Evolutionary conservation across 1,140 invertebrate species (phyloP).

Genomic region (Holcopasites calliopsidis): DNA sequence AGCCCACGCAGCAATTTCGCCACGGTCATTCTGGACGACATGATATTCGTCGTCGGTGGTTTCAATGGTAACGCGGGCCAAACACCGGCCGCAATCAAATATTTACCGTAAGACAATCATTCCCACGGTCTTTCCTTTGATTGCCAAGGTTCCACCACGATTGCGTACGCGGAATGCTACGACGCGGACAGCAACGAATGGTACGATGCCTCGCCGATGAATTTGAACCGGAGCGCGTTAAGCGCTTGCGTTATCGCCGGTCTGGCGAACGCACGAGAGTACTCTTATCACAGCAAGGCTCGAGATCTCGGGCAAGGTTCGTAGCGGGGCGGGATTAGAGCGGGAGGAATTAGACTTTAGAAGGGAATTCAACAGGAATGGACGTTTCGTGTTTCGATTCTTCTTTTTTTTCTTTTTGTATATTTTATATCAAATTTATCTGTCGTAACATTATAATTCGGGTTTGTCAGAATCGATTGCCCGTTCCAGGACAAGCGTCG

Average conservation of each 20-base stretch:
- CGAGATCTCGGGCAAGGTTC: slow-evolving; percentile 63
- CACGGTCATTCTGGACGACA: slow-evolving; percentile 88
- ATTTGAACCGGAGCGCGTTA: slow-evolving; percentile 88
- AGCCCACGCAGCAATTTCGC: slow-evolving; percentile 92
- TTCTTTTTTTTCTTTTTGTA: too few relatives aligned
- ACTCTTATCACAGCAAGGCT: slow-evolving; percentile 74
- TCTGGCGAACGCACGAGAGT: slow-evolving; percentile 89
- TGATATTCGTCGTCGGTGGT: slow-evolving; percentile 91
- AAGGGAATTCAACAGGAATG: too few relatives aligned
- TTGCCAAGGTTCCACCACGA: slow-evolving; percentile 81
- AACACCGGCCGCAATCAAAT: too few relatives aligned
- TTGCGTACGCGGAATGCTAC: slow-evolving; percentile 87
- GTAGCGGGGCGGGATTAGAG: background rate
- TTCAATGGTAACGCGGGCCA: slow-evolving; percentile 83
- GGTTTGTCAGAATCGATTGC: background rate
- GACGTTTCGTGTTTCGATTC: background rate
- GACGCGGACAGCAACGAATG: slow-evolving; percentile 85
- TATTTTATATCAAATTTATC: too few relatives aligned
- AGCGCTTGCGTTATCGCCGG: slow-evolving; percentile 90
- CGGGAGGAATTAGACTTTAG: background rate
- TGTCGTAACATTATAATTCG: background rate
- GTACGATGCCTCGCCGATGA: slow-evolving; percentile 85
- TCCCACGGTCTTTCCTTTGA: background rate
- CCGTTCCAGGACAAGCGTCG: slow-evolving; percentile 54
- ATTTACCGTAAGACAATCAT: too few relatives aligned